These are phyloP conservation scores for Nephrocerus scutellatus DNA, from an alignment of 2,888 invertebrate species.

Conservation along the genomic window DNA sequence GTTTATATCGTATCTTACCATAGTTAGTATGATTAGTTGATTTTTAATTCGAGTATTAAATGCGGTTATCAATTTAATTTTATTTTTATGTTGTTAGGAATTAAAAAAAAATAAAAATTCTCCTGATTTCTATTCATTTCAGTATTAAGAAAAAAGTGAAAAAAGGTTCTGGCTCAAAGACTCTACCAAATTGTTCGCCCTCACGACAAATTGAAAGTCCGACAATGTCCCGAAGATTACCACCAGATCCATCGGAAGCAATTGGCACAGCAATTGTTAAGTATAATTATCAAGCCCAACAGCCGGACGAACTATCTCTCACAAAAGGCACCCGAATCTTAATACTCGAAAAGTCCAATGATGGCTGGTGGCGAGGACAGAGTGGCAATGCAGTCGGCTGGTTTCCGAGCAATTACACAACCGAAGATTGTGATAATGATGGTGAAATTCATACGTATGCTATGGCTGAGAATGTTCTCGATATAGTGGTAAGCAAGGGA, in stretches of 20 bases:
- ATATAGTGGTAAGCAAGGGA: slow-evolving; percentile 66
- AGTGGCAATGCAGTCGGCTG: slow-evolving; percentile 58
- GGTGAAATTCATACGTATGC: slow-evolving; percentile 87
- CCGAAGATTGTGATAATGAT: slow-evolving; percentile 79
- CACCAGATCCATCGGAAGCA: slow-evolving; percentile 79
- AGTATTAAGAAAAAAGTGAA: slow-evolving; percentile 83
- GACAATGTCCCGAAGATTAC: slow-evolving; percentile 63
- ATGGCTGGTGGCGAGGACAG: slow-evolving; percentile 99
- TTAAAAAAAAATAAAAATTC: background rate
- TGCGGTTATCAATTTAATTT: no score
- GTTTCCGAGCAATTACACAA: slow-evolving; percentile 99
- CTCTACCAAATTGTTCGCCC: slow-evolving; percentile 77
- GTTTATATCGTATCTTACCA: no score
- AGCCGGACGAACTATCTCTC: slow-evolving; percentile 90
- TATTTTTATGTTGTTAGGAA: no score
- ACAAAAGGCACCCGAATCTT: slow-evolving; percentile 91
- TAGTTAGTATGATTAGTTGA: no score
- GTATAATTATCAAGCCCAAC: slow-evolving; percentile 92
- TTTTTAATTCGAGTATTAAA: no score
- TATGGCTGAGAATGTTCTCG: slow-evolving; percentile 91
- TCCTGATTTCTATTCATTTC: slow-evolving; percentile 26
- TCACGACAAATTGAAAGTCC: slow-evolving; percentile 73
- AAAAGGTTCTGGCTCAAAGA: slow-evolving; percentile 76
- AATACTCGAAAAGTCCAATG: slow-evolving; percentile 96
- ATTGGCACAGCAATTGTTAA: slow-evolving; percentile 88